These are phyloP conservation scores for Brachypterus glaber DNA, from an alignment of 2,888 invertebrate species.

Conservation along the genomic window DNA sequence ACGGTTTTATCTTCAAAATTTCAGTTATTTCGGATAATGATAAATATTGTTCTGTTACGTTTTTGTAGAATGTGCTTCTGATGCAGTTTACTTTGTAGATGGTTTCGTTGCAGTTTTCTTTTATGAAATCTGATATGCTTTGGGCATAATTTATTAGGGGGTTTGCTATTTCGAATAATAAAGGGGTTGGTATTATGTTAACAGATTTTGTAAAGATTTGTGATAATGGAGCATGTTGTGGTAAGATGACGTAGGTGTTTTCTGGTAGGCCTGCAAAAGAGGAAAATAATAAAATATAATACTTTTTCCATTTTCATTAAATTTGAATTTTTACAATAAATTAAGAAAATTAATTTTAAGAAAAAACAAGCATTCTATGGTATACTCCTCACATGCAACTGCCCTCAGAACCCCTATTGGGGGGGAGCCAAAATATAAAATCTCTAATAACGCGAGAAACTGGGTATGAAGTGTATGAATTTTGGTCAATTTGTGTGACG, in stretches of 20 bases:
- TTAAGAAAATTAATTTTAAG: too few relatives aligned
- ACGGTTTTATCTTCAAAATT: conserved; percentile 31
- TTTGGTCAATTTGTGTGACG: too few relatives aligned
- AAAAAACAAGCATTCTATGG: too few relatives aligned
- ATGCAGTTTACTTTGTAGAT: conserved; percentile 31
- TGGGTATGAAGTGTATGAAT: too few relatives aligned
- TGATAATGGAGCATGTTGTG: conserved; percentile 26
- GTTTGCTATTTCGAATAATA: conserved; percentile 35
- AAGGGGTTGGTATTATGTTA: conserved; percentile 30
- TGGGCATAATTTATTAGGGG: conserved; percentile 30
- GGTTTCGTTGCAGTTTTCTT: conserved; percentile 31
- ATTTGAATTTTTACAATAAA: too few relatives aligned
- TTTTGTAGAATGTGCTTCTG: conserved; percentile 19
- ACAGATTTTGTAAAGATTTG: conserved; percentile 21
- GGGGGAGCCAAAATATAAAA: too few relatives aligned
- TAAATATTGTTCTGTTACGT: conserved; percentile 8
- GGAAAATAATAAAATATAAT: conserved; percentile 4
- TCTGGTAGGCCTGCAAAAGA: conserved; percentile 32
- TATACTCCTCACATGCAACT: too few relatives aligned
- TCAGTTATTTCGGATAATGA: conserved; percentile 19
- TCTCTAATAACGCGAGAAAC: too few relatives aligned
- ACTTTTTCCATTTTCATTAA: too few relatives aligned
- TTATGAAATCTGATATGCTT: conserved; percentile 25
- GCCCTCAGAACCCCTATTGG: too few relatives aligned
- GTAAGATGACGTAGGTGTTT: conserved; percentile 32